phyloP scores from a whole-genome alignment of 2,797 vertebrate species.

The Urophycis tenuis region DNA sequence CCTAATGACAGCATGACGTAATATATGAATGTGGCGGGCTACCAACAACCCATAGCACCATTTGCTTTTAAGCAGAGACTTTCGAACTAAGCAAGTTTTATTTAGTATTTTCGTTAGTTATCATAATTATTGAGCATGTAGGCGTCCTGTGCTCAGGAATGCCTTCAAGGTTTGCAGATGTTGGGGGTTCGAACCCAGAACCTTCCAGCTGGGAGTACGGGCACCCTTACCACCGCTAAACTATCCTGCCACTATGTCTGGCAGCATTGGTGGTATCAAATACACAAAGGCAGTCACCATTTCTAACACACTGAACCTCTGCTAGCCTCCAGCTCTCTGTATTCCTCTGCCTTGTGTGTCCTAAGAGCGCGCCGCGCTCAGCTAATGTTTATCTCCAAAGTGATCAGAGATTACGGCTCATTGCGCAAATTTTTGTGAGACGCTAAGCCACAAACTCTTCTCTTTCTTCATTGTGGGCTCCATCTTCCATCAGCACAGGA shows the following conservation, averaged over 20 bases:
- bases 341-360: not conserved
- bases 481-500: not conserved
- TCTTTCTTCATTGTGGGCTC: not conserved
- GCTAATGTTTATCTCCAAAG: not conserved
- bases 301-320: not conserved
- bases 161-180: not conserved
- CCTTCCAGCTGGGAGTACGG: not conserved
- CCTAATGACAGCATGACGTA: not conserved
- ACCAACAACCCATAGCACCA: not conserved
- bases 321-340: not conserved
- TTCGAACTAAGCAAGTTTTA: not conserved
- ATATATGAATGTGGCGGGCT: too few relatives aligned
- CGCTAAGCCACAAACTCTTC: not conserved
- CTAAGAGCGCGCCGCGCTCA: not conserved
- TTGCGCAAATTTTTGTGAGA: not conserved
- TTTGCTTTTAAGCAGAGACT: not conserved
- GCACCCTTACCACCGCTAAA: not conserved
- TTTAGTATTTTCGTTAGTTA: not conserved
- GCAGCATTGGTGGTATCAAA: not conserved
- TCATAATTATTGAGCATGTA: not conserved
- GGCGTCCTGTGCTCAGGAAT: not conserved
- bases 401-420: not conserved
- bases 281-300: not conserved
- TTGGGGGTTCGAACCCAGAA: not conserved
- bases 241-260: not conserved